These are phyloP conservation scores for Siphamia tubifer DNA, from an alignment of 2,113 vertebrate genomes.

Conservation along the genomic window DNA sequence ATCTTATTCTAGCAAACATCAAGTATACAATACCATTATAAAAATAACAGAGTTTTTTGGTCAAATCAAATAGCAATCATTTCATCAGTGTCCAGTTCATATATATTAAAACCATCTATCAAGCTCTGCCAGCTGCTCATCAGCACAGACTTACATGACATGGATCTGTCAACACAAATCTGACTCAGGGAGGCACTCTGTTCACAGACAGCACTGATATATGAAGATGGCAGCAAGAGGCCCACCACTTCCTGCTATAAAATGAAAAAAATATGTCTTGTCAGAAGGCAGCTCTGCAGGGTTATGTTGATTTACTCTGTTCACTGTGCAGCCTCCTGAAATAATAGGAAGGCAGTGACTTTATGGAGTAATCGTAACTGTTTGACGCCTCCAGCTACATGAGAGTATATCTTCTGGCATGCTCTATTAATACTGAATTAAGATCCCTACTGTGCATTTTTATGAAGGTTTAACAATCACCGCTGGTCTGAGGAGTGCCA, in stretches of 20 bases:
- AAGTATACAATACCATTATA: not conserved
- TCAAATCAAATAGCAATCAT: not conserved
- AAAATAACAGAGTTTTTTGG: not conserved
- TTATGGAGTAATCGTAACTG: constrained; percentile 39
- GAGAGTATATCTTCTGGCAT: constrained; percentile 27
- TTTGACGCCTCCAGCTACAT: constrained; percentile 19
- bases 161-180: constrained; percentile 53
- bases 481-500: not conserved
- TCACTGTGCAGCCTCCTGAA: constrained; percentile 30
- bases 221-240: constrained; percentile 36
- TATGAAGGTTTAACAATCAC: constrained; percentile 15
- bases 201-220: constrained; percentile 26
- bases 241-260: constrained; percentile 41
- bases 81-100: constrained; percentile 19
- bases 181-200: constrained; percentile 25
- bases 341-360: constrained; percentile 43
- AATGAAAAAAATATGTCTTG: constrained; percentile 38
- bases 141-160: not conserved
- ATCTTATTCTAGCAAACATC: constrained; percentile 1
- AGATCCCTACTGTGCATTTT: not conserved
- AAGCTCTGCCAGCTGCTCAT: constrained; percentile 20
- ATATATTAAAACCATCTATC: constrained; percentile 17
- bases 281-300: constrained; percentile 42
- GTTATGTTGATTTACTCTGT: constrained; percentile 49
- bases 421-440: constrained; percentile 14